These are phyloP conservation scores for Clarias platycephalus DNA, from an alignment of 2,797 vertebrate genomes.

Conservation along the genomic window DNA sequence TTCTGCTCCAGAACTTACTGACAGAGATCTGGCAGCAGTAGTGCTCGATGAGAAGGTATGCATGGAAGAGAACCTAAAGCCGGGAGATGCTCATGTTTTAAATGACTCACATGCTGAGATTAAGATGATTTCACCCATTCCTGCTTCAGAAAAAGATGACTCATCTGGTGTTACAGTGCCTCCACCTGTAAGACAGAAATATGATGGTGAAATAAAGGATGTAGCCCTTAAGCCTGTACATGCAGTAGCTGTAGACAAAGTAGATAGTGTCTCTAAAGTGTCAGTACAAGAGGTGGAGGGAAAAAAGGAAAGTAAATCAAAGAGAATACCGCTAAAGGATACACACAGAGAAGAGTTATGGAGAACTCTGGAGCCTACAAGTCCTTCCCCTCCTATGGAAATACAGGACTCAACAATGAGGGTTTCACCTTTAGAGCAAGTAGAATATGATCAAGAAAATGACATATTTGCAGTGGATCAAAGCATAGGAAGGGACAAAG, in stretches of 20 bases:
- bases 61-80: conserved; percentile 10
- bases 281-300: conserved; percentile 13
- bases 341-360: conserved; percentile 38
- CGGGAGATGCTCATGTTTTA: conserved; percentile 16
- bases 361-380: conserved; percentile 25
- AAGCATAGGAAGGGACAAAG: conserved; percentile 42
- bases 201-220: conserved; percentile 10
- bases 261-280: neutral
- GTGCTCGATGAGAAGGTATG: conserved; percentile 9
- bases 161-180: conserved; percentile 34
- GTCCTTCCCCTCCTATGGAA: conserved; percentile 33
- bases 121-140: conserved; percentile 17
- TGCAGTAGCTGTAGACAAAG: neutral
- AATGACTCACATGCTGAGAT: conserved; percentile 16
- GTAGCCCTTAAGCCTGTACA: conserved; percentile 4
- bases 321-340: conserved; percentile 39
- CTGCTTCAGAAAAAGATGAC: conserved; percentile 40
- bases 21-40: conserved; percentile 1
- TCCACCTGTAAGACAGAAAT: conserved; percentile 10
- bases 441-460: conserved; percentile 45
- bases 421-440: conserved; percentile 46
- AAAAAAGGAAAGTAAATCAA: neutral
- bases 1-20: neutral
- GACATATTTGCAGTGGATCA: conserved; percentile 25
- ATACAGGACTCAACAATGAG: conserved; percentile 39